Base-by-base conservation (phyloP, 2,797 vertebrate genomes). In the Protosalanx chinensis region DNA sequence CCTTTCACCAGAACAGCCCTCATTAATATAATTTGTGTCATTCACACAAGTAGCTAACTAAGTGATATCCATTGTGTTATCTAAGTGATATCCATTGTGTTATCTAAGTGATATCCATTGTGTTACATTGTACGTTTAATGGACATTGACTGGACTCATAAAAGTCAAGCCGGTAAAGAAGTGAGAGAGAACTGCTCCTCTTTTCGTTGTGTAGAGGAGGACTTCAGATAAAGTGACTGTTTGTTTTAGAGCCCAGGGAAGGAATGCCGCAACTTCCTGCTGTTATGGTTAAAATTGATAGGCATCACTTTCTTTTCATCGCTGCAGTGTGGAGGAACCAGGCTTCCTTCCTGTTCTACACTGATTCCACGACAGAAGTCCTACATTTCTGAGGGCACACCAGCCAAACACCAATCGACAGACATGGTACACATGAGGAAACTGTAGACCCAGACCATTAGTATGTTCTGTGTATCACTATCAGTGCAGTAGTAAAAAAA, bases 201-300 rank as follows among this genome's bases (percentile, higher is more conserved):
- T 35, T 20, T 60, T 61, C 15, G 4, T 30, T 51, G 64, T 56
- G 23, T 13, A n/a, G 15, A 12, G 64, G 51, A 62, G 49, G 20
- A 0, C 6, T 57, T 13, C 51, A 16, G 15, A 56, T 56, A 30
- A 33, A 8, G 61, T 64, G 27, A 35, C 5, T 69, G 5, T 15
- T 71, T 27, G n/a, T 58, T 69, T 62, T 74, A 57, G 3, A 18
- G 51, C 49, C 15, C 6, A 16, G 33, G 1, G 2, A 35, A 62
- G 49, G 79, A 76, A 76, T 80, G 71, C 65, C 58, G 72, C 49
- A 16, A 74, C 85, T 86, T 87, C 81, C 84, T 78, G 58, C 41
- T 83, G 71, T 80, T 84, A 72, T 79, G 76, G 51, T 75, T 82
- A 41, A 63, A 72, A 68, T 62, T 67, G 73, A 79, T 79, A 75